A percentile compares a stretch with the other conserved stretches of the same genome.
These are phyloP conservation scores for Stictocephala bisonia DNA, from an alignment of 2,888 invertebrate species.

Conservation along the genomic window DNA sequence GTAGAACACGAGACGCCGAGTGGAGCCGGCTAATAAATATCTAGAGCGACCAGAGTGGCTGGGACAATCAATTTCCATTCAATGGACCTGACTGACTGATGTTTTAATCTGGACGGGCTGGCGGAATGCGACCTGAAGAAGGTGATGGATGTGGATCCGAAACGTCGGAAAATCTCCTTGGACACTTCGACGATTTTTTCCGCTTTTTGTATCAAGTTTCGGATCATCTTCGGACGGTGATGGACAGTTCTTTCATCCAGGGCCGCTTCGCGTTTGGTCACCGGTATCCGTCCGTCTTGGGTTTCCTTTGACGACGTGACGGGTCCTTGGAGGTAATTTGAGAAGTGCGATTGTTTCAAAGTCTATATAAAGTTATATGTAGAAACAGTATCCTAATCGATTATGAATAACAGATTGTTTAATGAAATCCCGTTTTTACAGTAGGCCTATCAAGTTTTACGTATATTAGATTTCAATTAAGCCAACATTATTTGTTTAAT, in stretches of 20 bases:
- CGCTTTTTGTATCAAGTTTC: background rate
- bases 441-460: no score
- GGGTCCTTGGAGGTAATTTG: no score
- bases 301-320: background rate
- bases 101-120: constrained; percentile 17
- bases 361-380: no score
- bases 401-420: no score
- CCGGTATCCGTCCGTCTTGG: constrained; percentile 5
- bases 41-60: no score
- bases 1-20: background rate
- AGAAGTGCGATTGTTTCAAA: no score
- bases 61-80: constrained; percentile 36
- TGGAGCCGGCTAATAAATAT: background rate
- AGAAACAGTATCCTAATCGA: no score
- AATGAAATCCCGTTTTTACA: no score
- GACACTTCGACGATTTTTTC: background rate
- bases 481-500: no score
- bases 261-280: background rate
- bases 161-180: constrained; percentile 31
- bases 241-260: constrained; percentile 17
- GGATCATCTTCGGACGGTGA: background rate
- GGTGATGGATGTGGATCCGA: constrained; percentile 33
- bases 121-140: constrained; percentile 11
- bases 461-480: no score
- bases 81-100: constrained; percentile 37